Percentiles rank a stretch among this genome's conserved stretches.
These are phyloP conservation scores for Sinopyrophorus schimmeli DNA, from an alignment of 2,888 invertebrate species.

Conservation along the genomic window DNA sequence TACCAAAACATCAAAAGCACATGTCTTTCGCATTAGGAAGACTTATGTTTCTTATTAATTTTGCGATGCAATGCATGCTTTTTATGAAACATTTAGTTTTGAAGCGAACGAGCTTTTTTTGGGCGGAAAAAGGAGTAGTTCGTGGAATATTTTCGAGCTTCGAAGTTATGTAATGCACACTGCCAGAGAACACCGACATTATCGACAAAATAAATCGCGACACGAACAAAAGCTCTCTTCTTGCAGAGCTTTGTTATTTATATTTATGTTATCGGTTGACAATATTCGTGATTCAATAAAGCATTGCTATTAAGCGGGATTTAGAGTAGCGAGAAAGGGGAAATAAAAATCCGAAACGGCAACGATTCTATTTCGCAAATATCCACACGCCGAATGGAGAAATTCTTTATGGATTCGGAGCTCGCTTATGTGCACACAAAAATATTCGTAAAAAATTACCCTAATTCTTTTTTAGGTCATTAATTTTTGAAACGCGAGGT, in stretches of 20 bases:
- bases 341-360: constrained; percentile 10
- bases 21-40: constrained; percentile 35
- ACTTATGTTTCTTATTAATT: constrained; percentile 32
- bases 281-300: constrained; percentile 21
- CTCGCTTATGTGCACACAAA: no score
- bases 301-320: constrained; percentile 11
- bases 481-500: no score
- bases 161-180: not conserved
- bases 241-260: constrained; percentile 10
- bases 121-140: not conserved
- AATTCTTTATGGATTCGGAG: constrained; percentile 16
- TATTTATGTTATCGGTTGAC: constrained; percentile 17
- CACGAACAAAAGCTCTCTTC: constrained; percentile 7
- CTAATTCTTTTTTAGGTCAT: no score
- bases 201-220: constrained; percentile 11
- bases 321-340: constrained; percentile 9
- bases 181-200: not conserved
- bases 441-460: not conserved
- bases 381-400: constrained; percentile 17
- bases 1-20: constrained; percentile 34
- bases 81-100: constrained; percentile 21
- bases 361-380: constrained; percentile 17
- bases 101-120: not conserved
- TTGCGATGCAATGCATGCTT: constrained; percentile 19
- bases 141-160: not conserved